Base-by-base conservation (phyloP, 2,888 invertebrate genomes). In the Ditula angustiorana region DNA sequence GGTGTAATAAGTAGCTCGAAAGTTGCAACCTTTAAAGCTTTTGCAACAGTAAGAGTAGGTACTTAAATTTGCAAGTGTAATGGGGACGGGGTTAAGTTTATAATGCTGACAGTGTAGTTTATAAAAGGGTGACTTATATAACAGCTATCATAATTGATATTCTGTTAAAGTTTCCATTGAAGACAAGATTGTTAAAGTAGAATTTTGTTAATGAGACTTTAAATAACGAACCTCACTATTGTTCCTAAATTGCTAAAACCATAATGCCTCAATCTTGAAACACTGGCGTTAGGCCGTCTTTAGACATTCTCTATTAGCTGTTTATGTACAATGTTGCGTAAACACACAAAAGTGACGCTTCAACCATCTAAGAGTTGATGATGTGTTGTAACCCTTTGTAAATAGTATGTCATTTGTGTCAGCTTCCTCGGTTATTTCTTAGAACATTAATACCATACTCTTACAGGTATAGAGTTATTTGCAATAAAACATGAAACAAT, bases 301-400 rank as follows among this genome's bases (percentile, higher is more conserved):
- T 69, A 77, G 74, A 75, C 79, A 79, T 82, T 81, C 81, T 78
- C 82, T 79, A 78, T 75, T 76, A 71, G 71, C 72, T 79, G 77
- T 60, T 77, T 75, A 73, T 72, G 69, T 76, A 70, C 74, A 72
- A 71, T 70, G 71, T 78, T 80, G 76, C 76, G 70, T 74, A 76
- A 77, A 70, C 65, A 60, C 81, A 84, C 83, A 83, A 73, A 80
- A 74, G 76, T 69, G 79, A 74, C 79, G 68, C 74, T 71, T 70
- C 67, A 46, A 72, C 70, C 74, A 68, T 78, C 80, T 82, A 76
- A 79, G 80, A 81, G 78, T 74, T 71, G 71, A 78, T 77, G 74
- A 53, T 49, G 66, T 80, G 77, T 76, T 78, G 77, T 76, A 79
- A 80, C 37, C 37, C 7, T 41, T 70, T 68, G 64, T 60, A 70